Base-by-base conservation (phyloP, 2,113 vertebrate species). In the Ivindomyrus marchei region DNA sequence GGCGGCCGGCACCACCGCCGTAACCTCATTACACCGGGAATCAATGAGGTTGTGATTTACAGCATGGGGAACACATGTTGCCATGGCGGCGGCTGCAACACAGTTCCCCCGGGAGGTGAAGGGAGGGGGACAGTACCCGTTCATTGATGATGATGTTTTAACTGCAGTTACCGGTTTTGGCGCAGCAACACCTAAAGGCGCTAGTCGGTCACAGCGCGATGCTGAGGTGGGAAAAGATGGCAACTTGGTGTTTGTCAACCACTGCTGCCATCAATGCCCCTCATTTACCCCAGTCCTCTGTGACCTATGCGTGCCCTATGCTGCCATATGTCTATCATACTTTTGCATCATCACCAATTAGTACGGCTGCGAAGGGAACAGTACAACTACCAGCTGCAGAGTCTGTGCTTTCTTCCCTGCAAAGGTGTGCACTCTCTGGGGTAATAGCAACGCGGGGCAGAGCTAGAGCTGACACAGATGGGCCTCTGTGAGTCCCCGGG, bases 31-130 rank as follows among this genome's bases (percentile, higher is more conserved):
- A 84, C 50, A 53, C 83, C 4, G 15, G 21, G 80, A 86, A 90
- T 66, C 89, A 86, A 86, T 56, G 21, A 66, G 88, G 49, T 89
- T 56, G 31, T 84, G 88, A 89, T 83, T 89, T 84, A 89, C 47
- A 89, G 74, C 19, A 42, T 9, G 49, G 89, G 53, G 83, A 85
- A 86, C 89, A 90, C 80, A 90, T 86, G 83, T 90, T 90, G 89
- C 83, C 77, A 90, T 90, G 83, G 89, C 83, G 83, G 83, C 89
- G 56, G 39, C 27, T 24, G 85, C 50, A 36, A 31, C 50, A 45
- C 10, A 39, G n/a, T 47, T 21, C 89, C 83, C 52, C 42, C 0
- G n/a, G 19, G 42, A 46, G 83, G 45, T 46, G 83, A 19, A 42
- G 83, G 83, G 45, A 46, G 83, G 83, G 47, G 47, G 74, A 49